Evolutionary conservation across 2,888 invertebrate species (phyloP).

Genomic region (Sesia bembeciformis): DNA sequence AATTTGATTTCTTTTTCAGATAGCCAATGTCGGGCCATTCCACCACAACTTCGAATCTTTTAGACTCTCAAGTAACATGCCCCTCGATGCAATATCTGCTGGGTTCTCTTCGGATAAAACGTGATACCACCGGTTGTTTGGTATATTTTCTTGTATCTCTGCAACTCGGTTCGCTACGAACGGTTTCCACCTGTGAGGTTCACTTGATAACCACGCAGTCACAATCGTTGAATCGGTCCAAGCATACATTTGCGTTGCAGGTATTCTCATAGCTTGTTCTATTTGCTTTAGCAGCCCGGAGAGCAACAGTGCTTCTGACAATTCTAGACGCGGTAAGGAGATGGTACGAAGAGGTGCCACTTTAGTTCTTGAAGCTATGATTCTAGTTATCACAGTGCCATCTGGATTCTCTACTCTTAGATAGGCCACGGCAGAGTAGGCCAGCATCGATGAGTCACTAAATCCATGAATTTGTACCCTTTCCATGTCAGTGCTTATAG

Average conservation of each 20-base stretch:
- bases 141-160: constrained; percentile 7
- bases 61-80: too few relatives aligned
- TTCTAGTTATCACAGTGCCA: too few relatives aligned
- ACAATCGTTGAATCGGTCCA: constrained; percentile 18
- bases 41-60: too few relatives aligned
- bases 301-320: constrained; percentile 17
- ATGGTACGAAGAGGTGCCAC: not conserved
- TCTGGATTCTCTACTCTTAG: too few relatives aligned
- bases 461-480: too few relatives aligned
- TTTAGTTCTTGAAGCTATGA: not conserved
- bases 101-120: constrained; percentile 7
- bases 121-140: constrained; percentile 5
- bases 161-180: constrained; percentile 18
- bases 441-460: too few relatives aligned
- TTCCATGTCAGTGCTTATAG: too few relatives aligned
- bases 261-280: constrained; percentile 3
- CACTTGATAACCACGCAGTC: constrained; percentile 11
- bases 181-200: constrained; percentile 12
- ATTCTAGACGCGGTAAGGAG: constrained; percentile 15
- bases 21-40: too few relatives aligned
- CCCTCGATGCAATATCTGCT: constrained; percentile 8
- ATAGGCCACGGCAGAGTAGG: too few relatives aligned
- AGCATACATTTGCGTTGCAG: constrained; percentile 3
- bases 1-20: too few relatives aligned
- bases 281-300: constrained; percentile 8